Evolutionary conservation across 2,113 vertebrate genomes (phyloP).

Genomic region (Beaufortia kweichowensis): DNA sequence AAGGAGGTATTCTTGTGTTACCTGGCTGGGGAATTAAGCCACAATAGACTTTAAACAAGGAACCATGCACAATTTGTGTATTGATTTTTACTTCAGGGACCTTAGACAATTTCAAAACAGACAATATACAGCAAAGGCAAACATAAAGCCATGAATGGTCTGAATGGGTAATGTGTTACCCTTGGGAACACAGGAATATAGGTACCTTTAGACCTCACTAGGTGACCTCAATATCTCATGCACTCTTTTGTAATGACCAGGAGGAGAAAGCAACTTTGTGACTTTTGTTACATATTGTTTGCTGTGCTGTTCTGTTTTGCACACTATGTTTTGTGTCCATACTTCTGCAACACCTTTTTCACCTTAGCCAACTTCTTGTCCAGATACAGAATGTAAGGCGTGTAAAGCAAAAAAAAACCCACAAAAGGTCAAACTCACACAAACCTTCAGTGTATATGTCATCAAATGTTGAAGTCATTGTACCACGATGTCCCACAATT

Average conservation of each 20-base stretch:
- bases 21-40: conserved; percentile 76
- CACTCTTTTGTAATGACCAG: conserved; percentile 58
- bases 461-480: no score
- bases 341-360: conserved; percentile 48
- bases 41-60: conserved; percentile 81
- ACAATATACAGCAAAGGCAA: conserved; percentile 70
- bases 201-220: conserved; percentile 64
- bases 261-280: conserved; percentile 62
- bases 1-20: conserved; percentile 78
- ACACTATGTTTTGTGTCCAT: conserved; percentile 52
- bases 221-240: conserved; percentile 74
- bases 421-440: background rate
- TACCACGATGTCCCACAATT: no score
- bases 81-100: conserved; percentile 80
- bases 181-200: conserved; percentile 72
- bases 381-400: no score
- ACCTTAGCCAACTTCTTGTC: conserved; percentile 42
- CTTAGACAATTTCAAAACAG: conserved; percentile 74
- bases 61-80: conserved; percentile 72
- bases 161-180: conserved; percentile 73
- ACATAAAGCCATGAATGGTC: conserved; percentile 67
- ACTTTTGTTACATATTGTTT: conserved; percentile 62
- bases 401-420: conserved; percentile 33
- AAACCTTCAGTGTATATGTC: conserved; percentile 5
- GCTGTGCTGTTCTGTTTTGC: conserved; percentile 53